A percentile compares a stretch with the other conserved stretches of the same genome.
These are phyloP conservation scores for Cygnus buccinator DNA, from an alignment of 2,113 vertebrate species.

Conservation along the genomic window DNA sequence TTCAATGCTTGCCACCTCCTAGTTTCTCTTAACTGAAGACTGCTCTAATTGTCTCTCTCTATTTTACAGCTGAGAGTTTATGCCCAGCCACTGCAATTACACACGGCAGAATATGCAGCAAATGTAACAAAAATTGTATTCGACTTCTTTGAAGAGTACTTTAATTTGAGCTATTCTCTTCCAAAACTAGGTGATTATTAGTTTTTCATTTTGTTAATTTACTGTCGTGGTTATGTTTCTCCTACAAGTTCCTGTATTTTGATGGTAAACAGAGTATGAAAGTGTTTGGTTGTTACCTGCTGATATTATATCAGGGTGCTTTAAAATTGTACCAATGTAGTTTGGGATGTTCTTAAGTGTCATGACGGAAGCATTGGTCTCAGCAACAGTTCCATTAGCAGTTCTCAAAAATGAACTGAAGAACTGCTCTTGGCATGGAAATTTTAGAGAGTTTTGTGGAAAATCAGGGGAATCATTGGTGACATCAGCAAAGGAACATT, in stretches of 20 bases:
- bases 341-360: not conserved
- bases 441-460: not conserved
- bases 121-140: slow-evolving; percentile 86
- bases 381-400: not conserved
- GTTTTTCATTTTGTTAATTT: slow-evolving; percentile 6
- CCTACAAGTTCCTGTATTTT: not conserved
- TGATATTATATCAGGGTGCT: not conserved
- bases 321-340: not conserved
- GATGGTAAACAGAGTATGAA: not conserved
- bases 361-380: not conserved
- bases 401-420: not conserved
- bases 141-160: slow-evolving; percentile 92
- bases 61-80: slow-evolving; percentile 89
- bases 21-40: not conserved
- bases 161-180: slow-evolving; percentile 89
- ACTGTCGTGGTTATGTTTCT: not conserved
- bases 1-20: not conserved
- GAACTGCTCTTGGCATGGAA: not conserved
- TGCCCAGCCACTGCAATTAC: slow-evolving; percentile 85
- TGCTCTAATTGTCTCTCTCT: slow-evolving; percentile 39
- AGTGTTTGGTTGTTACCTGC: not conserved
- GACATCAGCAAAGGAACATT: not conserved
- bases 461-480: not conserved
- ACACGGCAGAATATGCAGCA: slow-evolving; percentile 90
- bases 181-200: slow-evolving; percentile 87